Base-by-base conservation (phyloP, 2,113 vertebrate genomes). In the Verasper variegatus region DNA sequence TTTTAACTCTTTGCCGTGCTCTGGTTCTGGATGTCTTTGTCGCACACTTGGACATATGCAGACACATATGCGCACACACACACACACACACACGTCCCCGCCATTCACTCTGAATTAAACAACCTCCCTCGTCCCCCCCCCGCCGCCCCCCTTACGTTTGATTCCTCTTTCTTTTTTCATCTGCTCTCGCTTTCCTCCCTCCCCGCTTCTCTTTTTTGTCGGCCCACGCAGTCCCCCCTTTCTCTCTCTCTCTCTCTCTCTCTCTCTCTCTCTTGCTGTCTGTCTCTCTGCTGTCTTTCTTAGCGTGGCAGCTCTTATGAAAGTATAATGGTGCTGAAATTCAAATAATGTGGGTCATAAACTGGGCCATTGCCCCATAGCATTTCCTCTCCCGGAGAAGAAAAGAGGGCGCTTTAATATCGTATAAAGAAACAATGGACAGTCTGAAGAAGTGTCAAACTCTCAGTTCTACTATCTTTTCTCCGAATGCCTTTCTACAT, bases 291-390 rank as follows among this genome's bases (percentile, higher is more conserved):
- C 60, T 75, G n/a, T 84, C 76, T 76, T 45, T 71, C 59, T 76
- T 63, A 76, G 65, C 23, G 14, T 76, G 78, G 79, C 80, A 54
- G 79, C 79, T 79, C 84, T 83, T 85, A 85, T 87, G 68, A 88
- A 82, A 87, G 61, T 83, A 89, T 83, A 86, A 89, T 91, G 75
- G 78, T 78, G 79, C 74, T 88, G 81, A 87, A 86, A 89, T 89
- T 90, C 84, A 86, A 86, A 87, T 89, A 88, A 92, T 91, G 80
- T 88, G 86, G 87, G 89, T 92, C 91, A 89, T 85, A 88, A 92
- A 90, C 86, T 91, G 87, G 90, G 90, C 86, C 89, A 89, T 70
- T 82, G 89, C 87, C 90, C 85, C 65, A 24, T 66, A 81, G 89
- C 86, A 26, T 76, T 83, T 81, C 75, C 74, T 70, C 57, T 74